Percentiles rank a stretch among this genome's conserved stretches.
phyloP scores from a whole-genome alignment of 2,888 invertebrate species.

The Mimachlamys varia region DNA sequence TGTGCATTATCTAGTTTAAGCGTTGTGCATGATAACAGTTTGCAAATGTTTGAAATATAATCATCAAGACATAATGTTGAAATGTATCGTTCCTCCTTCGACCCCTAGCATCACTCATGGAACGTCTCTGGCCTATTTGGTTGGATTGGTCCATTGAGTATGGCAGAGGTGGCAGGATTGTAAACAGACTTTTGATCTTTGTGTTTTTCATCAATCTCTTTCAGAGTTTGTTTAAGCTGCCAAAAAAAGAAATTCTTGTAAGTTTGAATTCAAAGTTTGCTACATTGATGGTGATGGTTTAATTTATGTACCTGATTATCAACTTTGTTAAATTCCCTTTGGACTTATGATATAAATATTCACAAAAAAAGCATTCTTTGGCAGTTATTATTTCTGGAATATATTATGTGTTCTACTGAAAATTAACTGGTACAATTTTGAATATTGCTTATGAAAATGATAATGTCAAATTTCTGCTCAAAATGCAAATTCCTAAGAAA shows the following conservation, averaged over 20 bases:
- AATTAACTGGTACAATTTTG: too few relatives aligned
- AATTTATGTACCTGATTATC: too few relatives aligned
- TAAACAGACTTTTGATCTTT: constrained; percentile 12
- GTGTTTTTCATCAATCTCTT: constrained; percentile 31
- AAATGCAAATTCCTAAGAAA: too few relatives aligned
- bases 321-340: too few relatives aligned
- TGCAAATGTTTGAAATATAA: constrained; percentile 13
- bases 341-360: neutral
- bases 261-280: neutral
- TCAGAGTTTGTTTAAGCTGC: constrained; percentile 18
- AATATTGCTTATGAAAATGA: too few relatives aligned
- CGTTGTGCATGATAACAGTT: neutral
- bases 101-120: neutral
- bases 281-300: neutral
- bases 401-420: too few relatives aligned
- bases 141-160: neutral
- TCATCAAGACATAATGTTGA: constrained; percentile 10
- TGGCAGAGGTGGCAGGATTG: neutral
- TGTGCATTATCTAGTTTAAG: constrained; percentile 19
- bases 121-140: neutral
- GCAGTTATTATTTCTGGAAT: too few relatives aligned
- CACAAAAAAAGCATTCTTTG: neutral
- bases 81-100: neutral
- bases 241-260: constrained; percentile 20
- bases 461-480: too few relatives aligned